Conservation (phyloP, 2,113 vertebrate genomes). For the Rousettus leschenaultii region DNA sequence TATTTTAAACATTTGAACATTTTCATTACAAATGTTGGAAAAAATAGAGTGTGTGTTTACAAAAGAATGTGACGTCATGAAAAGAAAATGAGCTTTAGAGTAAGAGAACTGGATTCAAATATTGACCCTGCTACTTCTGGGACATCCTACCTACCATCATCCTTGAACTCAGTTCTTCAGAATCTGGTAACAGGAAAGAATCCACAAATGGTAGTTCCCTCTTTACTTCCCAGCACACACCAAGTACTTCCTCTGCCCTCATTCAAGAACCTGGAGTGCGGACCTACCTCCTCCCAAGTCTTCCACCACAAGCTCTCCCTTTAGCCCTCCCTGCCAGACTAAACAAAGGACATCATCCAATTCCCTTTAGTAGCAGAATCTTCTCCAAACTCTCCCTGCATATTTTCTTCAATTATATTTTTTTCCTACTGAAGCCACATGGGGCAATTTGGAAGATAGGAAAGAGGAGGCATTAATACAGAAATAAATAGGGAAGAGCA, state of each 20-base stretch:
- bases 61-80: neutral
- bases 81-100: neutral
- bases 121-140: neutral
- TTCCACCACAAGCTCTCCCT: neutral
- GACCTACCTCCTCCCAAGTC: neutral
- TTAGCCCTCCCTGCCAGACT: neutral
- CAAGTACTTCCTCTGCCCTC: neutral
- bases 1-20: neutral
- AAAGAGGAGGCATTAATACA: neutral
- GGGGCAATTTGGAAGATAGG: neutral
- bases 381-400: neutral
- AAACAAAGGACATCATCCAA: neutral
- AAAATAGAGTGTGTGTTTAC: neutral
- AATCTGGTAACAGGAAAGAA: neutral
- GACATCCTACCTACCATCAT: neutral
- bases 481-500: neutral
- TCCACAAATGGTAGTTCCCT: neutral
- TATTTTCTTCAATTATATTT: neutral
- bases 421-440: neutral
- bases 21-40: neutral
- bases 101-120: neutral
- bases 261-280: neutral
- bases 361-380: neutral
- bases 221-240: neutral
- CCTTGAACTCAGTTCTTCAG: neutral